Evolutionary conservation across 1,140 invertebrate genomes (phyloP).

Genomic region (Euglossa dilemma): DNA sequence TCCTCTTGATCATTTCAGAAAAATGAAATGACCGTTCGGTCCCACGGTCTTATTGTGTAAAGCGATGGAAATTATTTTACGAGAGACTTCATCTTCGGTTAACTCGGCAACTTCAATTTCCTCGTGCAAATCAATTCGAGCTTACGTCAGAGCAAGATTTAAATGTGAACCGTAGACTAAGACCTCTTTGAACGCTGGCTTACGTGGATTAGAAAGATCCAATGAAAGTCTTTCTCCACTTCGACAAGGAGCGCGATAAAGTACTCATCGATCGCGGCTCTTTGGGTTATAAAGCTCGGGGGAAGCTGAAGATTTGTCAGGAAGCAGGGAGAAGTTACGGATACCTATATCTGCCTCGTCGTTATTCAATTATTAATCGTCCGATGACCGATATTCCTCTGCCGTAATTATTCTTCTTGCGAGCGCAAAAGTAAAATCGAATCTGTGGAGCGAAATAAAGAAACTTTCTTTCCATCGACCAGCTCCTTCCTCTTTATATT

Average conservation of each 20-base stretch:
- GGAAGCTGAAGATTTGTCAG: neutral
- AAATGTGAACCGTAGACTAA: conserved; percentile 11
- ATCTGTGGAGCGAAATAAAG: neutral
- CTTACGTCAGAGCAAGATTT: conserved; percentile 10
- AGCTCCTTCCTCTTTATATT: neutral
- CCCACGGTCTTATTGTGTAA: neutral
- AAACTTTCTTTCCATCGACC: neutral
- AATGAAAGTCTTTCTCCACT: conserved; percentile 23
- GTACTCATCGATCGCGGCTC: neutral
- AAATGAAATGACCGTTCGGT: neutral
- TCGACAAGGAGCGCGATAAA: conserved; percentile 9
- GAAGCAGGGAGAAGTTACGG: neutral
- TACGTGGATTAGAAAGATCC: conserved; percentile 36
- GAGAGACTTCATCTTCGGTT: neutral
- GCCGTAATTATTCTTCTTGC: neutral
- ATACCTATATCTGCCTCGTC: neutral
- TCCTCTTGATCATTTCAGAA: no score
- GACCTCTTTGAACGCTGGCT: conserved; percentile 24
- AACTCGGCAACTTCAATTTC: neutral
- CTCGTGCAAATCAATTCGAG: neutral
- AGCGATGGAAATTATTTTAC: neutral
- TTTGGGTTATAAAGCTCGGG: neutral
- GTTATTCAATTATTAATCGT: conserved; percentile 15
- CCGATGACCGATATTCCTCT: neutral
- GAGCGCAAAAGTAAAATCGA: neutral